Base-by-base conservation (phyloP, 92 coral and sea anemone species). In the Metridium senile region DNA sequence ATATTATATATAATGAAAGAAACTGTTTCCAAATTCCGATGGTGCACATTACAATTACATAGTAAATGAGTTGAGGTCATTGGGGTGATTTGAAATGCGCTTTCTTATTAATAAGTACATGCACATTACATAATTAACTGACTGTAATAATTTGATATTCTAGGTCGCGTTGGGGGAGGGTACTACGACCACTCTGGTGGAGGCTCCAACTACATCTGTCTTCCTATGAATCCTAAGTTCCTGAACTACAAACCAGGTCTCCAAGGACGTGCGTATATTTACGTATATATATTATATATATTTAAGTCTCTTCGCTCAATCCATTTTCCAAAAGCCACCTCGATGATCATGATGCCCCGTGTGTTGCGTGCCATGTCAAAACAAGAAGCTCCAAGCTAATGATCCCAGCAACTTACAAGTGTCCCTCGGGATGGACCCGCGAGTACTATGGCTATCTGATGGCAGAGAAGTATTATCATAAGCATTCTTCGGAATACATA, bases 391-490 rank as follows among this genome's bases (percentile, higher is more conserved):
- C 88, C 53, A 82, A 86, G 80, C 28, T 89, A 57, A 89, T 85
- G 90, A 81, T 82, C 23, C 90, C 89, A 19, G 89, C 87, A 10
- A 80, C 87, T 26, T 80, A 89, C 72, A 77, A 53, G 33, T 85
- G 93, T 84, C 89, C 93, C 66, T 67, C 87, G 62, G 93, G 89
- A 49, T 87, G 86, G 93, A 85, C 87, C 63, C 49, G 77, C 69
- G 89, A 90, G 85, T 90, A 90, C 71, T 77, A 83, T 66, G 96
- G 96, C 52, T 90, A 90, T 54, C 78, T 90, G 58, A 87, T 87
- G 91, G 28, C 92, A 4, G 89, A 20, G 56, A 28, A 62, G 35
- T 18, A 46, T 21, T 1, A 2, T 54, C 81, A 88, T 69, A 74
- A 22, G 33, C 66, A 72, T 22, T 43, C 72, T 7, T 33, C 67